Conservation (phyloP, 2,888 invertebrate species). For the Omphaloscelis lunosa region DNA sequence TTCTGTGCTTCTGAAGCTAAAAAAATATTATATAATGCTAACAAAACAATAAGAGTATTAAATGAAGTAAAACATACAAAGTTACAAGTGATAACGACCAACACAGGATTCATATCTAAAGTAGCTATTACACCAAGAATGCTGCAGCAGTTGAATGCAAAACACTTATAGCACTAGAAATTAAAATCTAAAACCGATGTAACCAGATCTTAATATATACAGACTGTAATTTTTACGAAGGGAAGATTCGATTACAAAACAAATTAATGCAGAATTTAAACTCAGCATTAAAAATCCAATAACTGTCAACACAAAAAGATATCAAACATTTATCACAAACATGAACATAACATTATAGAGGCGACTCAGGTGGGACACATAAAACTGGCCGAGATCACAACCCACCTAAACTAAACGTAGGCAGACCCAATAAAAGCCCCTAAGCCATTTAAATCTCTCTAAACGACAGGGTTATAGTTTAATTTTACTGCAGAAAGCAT, state of each 20-base stretch:
- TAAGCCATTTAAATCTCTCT: constrained; percentile 89
- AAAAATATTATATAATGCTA: background rate
- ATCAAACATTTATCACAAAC: constrained; percentile 62
- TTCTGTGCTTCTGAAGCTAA: background rate
- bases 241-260: constrained; percentile 42
- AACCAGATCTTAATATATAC: constrained; percentile 48
- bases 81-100: constrained; percentile 15
- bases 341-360: constrained; percentile 70
- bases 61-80: constrained; percentile 26
- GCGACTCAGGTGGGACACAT: constrained; percentile 76
- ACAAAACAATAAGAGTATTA: background rate
- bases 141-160: constrained; percentile 31
- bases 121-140: constrained; percentile 48
- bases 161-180: constrained; percentile 51
- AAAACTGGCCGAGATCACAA: constrained; percentile 79
- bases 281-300: constrained; percentile 58
- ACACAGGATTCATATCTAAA: constrained; percentile 31
- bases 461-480: constrained; percentile 90
- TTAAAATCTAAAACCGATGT: constrained; percentile 54
- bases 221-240: constrained; percentile 42
- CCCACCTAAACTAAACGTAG: constrained; percentile 78
- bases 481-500: constrained; percentile 91
- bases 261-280: constrained; percentile 62
- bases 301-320: constrained; percentile 60
- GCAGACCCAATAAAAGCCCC: constrained; percentile 85